Evolutionary conservation across 92 coral and sea anemone species (phyloP).

Genomic region (Bergia puertoricense): DNA sequence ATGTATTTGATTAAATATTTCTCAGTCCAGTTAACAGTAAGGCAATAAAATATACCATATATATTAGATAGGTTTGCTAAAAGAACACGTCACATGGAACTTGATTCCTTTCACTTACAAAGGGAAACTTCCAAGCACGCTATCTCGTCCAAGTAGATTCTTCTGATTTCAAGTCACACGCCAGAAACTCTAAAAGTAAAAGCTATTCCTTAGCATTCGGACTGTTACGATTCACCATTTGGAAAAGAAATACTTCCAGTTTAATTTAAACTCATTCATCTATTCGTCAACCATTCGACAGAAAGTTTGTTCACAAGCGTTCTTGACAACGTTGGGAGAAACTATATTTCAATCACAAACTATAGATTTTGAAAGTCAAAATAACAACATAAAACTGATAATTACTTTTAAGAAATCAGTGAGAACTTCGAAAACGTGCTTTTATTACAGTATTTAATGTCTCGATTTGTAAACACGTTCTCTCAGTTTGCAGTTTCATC

Average conservation of each 20-base stretch:
- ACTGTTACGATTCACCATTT: neutral
- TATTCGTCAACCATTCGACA: conserved; percentile 1
- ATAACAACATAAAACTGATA: neutral
- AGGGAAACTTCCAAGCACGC: neutral
- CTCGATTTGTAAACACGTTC: neutral
- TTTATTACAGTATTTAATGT: neutral
- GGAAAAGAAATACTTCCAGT: neutral
- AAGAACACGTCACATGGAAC: neutral
- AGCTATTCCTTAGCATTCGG: neutral
- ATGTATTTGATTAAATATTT: neutral
- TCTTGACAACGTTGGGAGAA: conserved; percentile 16
- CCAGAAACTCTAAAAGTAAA: neutral
- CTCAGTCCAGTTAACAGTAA: neutral
- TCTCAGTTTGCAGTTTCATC: neutral
- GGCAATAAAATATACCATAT: neutral
- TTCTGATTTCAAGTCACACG: neutral
- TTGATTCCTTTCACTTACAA: neutral
- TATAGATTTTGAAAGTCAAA: neutral
- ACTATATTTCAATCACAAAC: neutral
- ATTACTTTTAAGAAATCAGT: neutral
- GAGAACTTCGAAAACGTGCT: neutral
- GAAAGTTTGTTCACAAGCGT: neutral
- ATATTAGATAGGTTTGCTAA: neutral
- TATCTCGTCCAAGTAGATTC: conserved; percentile 15
- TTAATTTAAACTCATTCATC: neutral